These are phyloP conservation scores for Parnassius orleans DNA, from an alignment of 2,888 invertebrate genomes.

Conservation along the genomic window DNA sequence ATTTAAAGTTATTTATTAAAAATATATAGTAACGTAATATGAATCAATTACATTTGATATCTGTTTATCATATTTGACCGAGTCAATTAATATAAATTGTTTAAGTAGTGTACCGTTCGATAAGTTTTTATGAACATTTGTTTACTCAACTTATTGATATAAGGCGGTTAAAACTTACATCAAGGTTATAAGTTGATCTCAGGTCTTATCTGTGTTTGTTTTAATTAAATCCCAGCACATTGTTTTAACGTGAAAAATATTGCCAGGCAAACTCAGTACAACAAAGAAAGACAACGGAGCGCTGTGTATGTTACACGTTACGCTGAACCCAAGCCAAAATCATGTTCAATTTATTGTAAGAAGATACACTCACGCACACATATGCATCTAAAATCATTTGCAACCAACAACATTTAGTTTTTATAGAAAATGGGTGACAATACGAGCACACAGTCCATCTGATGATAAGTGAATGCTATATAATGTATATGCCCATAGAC, in stretches of 20 bases:
- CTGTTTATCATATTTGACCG: slow-evolving; percentile 24
- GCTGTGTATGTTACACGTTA: no score
- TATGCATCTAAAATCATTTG: no score
- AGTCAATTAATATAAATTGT: slow-evolving; percentile 25
- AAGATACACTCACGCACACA: neutral
- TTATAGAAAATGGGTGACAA: no score
- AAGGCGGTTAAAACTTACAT: slow-evolving; percentile 25
- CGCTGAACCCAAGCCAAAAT: no score
- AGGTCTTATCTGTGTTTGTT: slow-evolving; percentile 22
- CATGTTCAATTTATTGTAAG: no score
- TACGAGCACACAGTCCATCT: no score
- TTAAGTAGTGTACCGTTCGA: slow-evolving; percentile 14
- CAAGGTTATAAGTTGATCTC: slow-evolving; percentile 25
- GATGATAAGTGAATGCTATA: no score
- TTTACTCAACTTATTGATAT: slow-evolving; percentile 24
- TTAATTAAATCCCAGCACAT: slow-evolving; percentile 18
- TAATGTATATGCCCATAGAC: no score
- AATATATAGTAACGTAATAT: slow-evolving; percentile 21
- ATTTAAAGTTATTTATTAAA: slow-evolving; percentile 24
- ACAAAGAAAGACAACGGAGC: neutral
- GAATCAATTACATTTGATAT: slow-evolving; percentile 26
- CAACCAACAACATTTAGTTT: no score
- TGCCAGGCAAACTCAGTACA: slow-evolving; percentile 7
- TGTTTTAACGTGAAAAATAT: slow-evolving; percentile 16
- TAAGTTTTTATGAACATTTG: slow-evolving; percentile 26